phyloP scores from a whole-genome alignment of 2,797 vertebrate species.

The Trematomus bernacchii region DNA sequence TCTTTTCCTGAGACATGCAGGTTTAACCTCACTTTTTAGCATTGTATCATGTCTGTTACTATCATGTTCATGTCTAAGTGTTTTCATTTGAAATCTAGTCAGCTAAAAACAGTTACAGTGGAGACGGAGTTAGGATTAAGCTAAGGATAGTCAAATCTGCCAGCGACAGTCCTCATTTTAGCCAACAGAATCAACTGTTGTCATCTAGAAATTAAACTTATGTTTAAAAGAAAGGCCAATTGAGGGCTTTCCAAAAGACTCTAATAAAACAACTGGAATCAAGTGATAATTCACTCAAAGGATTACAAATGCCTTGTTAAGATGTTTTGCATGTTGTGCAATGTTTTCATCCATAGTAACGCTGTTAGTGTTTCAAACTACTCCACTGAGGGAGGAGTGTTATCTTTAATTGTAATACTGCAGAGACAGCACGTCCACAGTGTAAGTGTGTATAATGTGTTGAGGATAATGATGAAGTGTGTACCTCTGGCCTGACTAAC shows the following conservation, averaged over 20 bases:
- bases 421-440: constrained; percentile 51
- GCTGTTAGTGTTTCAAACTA: constrained; percentile 19
- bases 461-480: constrained; percentile 48
- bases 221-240: neutral
- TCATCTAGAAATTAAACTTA: neutral
- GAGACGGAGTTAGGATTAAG: neutral
- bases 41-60: too few relatives aligned
- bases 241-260: neutral
- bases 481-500: constrained; percentile 38
- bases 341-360: constrained; percentile 20
- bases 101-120: neutral
- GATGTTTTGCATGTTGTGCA: constrained; percentile 41
- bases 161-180: neutral
- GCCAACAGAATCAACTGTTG: neutral
- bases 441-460: constrained; percentile 16
- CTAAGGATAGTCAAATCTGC: neutral
- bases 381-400: constrained; percentile 62
- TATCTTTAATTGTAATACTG: constrained; percentile 72
- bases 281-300: constrained; percentile 42
- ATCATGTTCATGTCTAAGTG: neutral
- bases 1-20: neutral
- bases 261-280: constrained; percentile 34
- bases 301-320: constrained; percentile 39
- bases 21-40: neutral
- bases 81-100: neutral